Percentiles rank a stretch among this genome's conserved stretches.
Conservation (phyloP, 1,140 invertebrate species). For the Platyscapa corneri region DNA sequence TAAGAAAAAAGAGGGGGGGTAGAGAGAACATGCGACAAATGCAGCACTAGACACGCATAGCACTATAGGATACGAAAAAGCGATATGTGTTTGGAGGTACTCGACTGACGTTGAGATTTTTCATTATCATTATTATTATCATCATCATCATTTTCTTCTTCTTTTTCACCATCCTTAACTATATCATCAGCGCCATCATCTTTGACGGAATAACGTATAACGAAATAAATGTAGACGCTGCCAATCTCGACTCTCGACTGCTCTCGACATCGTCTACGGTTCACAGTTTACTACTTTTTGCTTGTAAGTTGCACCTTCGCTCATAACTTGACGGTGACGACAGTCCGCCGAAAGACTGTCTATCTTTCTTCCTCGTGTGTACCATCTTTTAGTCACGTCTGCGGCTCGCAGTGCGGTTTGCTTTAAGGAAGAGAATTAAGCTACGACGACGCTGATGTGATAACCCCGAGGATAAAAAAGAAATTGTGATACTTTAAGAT, state of each 20-base stretch:
- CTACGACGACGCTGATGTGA: background rate
- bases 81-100: background rate
- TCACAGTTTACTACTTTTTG: background rate
- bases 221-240: slow-evolving; percentile 3
- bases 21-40: slow-evolving; percentile 40
- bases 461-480: background rate
- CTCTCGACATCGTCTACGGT: slow-evolving; percentile 10
- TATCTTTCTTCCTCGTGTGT: background rate
- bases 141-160: background rate
- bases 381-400: background rate
- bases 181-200: slow-evolving; percentile 9
- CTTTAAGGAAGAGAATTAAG: background rate
- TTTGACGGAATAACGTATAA: background rate
- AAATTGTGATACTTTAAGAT: background rate
- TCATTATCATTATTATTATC: background rate
- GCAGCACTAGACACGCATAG: slow-evolving; percentile 21
- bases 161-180: background rate
- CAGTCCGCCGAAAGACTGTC: background rate
- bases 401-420: slow-evolving; percentile 9
- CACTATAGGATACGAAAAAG: background rate
- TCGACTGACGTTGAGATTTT: background rate
- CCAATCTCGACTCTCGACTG: slow-evolving; percentile 3
- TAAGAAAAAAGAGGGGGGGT: background rate
- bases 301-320: background rate
- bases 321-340: background rate